Conservation (phyloP, 2,888 invertebrate species). For the Philopedon plagiatum region DNA sequence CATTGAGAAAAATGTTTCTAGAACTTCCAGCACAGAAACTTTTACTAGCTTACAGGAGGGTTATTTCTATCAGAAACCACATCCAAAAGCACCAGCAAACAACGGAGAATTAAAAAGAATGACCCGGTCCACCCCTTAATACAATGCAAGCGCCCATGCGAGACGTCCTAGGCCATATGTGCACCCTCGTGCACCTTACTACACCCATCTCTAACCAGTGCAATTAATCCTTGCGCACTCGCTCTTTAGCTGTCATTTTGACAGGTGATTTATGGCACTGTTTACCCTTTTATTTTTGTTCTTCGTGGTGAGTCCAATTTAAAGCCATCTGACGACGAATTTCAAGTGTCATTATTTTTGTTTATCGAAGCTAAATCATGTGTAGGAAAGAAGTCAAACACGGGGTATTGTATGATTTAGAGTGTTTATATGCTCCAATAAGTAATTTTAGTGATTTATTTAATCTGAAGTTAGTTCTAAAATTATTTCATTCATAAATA, state of each 20-base stretch:
- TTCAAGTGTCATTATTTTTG: slow-evolving; percentile 46
- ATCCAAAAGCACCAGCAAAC: slow-evolving; percentile 26
- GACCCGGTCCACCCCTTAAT: slow-evolving; percentile 20
- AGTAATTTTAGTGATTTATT: slow-evolving; percentile 9
- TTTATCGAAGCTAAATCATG: slow-evolving; percentile 47
- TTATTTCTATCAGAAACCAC: slow-evolving; percentile 18
- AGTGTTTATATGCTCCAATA: slow-evolving; percentile 22
- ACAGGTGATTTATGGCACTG: slow-evolving; percentile 59
- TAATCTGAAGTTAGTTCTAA: neutral
- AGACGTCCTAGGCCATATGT: slow-evolving; percentile 39
- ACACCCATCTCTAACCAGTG: slow-evolving; percentile 31
- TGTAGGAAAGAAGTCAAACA: slow-evolving; percentile 45
- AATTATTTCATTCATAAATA: neutral
- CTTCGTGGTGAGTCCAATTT: slow-evolving; percentile 40
- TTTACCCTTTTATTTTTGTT: slow-evolving; percentile 55
- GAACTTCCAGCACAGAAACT: too few relatives aligned
- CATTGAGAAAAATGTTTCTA: too few relatives aligned
- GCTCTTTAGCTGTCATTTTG: slow-evolving; percentile 51
- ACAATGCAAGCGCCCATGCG: slow-evolving; percentile 32
- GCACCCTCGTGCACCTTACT: slow-evolving; percentile 36
- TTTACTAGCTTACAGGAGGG: too few relatives aligned
- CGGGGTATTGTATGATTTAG: slow-evolving; percentile 36
- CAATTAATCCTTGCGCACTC: slow-evolving; percentile 47
- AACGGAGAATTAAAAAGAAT: slow-evolving; percentile 28
- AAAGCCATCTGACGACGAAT: slow-evolving; percentile 47